Conservation (phyloP, 2,888 invertebrate genomes). For the Macropis europaea region DNA sequence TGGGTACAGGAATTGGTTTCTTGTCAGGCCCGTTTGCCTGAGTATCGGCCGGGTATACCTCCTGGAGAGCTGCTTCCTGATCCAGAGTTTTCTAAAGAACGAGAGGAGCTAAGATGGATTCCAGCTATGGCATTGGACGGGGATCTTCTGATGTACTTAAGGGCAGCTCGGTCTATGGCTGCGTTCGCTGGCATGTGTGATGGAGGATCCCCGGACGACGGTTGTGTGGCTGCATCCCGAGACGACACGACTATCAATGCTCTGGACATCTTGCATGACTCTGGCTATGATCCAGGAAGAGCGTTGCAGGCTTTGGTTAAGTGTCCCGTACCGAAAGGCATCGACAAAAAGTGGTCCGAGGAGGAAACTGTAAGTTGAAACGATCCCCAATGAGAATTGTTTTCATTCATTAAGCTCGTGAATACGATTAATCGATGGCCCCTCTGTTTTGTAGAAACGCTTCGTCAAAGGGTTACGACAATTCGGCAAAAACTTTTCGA, state of each 20-base stretch:
- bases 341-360: conserved; percentile 98
- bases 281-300: conserved; percentile 97
- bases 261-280: conserved; percentile 96
- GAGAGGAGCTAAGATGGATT: conserved; percentile 96
- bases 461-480: conserved; percentile 99
- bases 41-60: conserved; percentile 81
- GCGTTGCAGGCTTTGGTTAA: conserved; percentile 98
- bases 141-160: conserved; percentile 97
- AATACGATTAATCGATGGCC: conserved; percentile 11
- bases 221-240: conserved; percentile 96
- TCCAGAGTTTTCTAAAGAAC: conserved; percentile 81
- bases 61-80: conserved; percentile 80
- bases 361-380: conserved; percentile 89
- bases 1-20: conserved; percentile 79
- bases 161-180: conserved; percentile 98
- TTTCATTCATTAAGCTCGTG: background rate
- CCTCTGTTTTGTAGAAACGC: conserved; percentile 84
- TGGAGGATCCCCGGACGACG: conserved; percentile 98
- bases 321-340: conserved; percentile 97
- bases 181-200: conserved; percentile 99
- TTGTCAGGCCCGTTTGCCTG: conserved; percentile 84
- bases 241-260: conserved; percentile 99
- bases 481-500: conserved; percentile 99
- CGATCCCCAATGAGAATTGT: background rate
- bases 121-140: conserved; percentile 96